These are phyloP conservation scores for Xyrauchen texanus DNA, from an alignment of 2,113 vertebrate species.

Conservation along the genomic window DNA sequence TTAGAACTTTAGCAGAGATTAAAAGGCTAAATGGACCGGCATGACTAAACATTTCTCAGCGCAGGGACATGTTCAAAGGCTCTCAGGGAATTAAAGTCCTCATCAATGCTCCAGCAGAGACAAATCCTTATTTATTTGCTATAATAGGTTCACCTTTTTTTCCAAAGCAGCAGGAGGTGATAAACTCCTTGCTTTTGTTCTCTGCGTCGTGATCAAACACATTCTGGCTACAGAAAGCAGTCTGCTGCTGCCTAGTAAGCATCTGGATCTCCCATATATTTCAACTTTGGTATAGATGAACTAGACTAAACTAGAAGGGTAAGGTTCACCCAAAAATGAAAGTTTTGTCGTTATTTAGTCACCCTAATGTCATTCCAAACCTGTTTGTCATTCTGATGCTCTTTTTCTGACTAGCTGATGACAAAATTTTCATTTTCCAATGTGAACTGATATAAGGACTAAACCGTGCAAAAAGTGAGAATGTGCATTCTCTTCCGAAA, in stretches of 20 bases:
- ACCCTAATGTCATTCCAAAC: too few relatives aligned
- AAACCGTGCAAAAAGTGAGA: neutral
- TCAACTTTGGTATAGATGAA: neutral
- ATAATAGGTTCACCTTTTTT: constrained; percentile 31
- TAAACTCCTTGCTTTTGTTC: constrained; percentile 32
- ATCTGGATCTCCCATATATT: constrained; percentile 10
- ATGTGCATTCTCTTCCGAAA: neutral
- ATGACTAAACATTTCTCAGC: constrained; percentile 30
- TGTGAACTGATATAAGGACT: neutral
- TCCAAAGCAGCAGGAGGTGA: constrained; percentile 23
- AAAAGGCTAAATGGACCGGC: constrained; percentile 23
- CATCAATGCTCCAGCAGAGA: constrained; percentile 37
- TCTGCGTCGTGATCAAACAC: constrained; percentile 1
- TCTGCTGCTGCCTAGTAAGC: neutral
- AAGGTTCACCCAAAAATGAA: too few relatives aligned
- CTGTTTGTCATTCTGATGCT: too few relatives aligned
- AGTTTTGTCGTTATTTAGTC: too few relatives aligned
- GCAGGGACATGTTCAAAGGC: constrained; percentile 23
- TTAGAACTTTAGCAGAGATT: constrained; percentile 43
- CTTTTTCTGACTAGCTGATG: too few relatives aligned
- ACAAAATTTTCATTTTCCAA: neutral
- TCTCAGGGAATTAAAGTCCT: neutral
- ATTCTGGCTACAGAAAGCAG: neutral
- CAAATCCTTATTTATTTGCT: constrained; percentile 46
- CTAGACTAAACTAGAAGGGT: neutral